These are phyloP conservation scores for Oxygymnocypris stewartii DNA, from an alignment of 2,113 vertebrate species.

Conservation along the genomic window DNA sequence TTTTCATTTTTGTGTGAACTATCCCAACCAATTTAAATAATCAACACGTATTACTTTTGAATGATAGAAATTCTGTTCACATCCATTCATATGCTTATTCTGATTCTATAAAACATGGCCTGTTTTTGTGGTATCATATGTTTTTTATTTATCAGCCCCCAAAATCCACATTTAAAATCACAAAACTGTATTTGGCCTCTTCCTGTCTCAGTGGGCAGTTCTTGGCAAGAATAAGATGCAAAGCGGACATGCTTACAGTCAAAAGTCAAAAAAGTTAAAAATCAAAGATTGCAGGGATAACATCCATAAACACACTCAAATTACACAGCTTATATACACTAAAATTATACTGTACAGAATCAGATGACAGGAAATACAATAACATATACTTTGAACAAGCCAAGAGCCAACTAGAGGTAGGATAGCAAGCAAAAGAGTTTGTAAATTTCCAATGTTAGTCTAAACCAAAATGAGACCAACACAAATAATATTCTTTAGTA, in stretches of 20 bases:
- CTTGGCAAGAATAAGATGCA: neutral
- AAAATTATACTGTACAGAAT: constrained; percentile 18
- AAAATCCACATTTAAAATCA: neutral
- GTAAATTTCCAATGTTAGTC: neutral
- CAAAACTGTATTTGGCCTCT: neutral
- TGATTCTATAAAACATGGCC: neutral
- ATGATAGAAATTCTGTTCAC: too few relatives aligned
- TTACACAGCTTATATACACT: constrained; percentile 21
- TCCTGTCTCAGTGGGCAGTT: neutral
- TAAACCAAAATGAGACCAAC: neutral
- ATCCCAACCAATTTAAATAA: neutral
- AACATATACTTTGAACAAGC: constrained; percentile 18
- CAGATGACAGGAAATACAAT: neutral
- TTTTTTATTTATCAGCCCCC: neutral
- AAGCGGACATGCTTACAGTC: neutral
- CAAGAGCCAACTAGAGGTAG: neutral
- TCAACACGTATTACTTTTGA: too few relatives aligned
- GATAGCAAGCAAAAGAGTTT: neutral
- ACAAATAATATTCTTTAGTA: neutral
- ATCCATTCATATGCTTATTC: neutral
- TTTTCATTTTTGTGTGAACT: neutral
- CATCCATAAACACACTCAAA: constrained; percentile 26
- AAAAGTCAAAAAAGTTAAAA: neutral
- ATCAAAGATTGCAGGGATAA: constrained; percentile 7
- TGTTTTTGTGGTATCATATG: neutral